These are phyloP conservation scores for Troides aeacus DNA, from an alignment of 2,888 invertebrate species.

Conservation along the genomic window DNA sequence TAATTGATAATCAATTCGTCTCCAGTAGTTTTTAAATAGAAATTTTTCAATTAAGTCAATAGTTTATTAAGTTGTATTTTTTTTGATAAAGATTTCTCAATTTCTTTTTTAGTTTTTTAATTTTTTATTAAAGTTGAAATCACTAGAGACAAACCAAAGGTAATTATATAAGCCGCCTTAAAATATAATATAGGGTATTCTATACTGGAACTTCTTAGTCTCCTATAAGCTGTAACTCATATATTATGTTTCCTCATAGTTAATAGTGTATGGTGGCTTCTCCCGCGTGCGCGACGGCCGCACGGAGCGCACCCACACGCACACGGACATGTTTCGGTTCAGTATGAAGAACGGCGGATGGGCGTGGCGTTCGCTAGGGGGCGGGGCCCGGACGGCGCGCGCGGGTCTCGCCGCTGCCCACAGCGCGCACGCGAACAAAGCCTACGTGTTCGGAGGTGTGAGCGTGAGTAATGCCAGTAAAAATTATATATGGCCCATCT, in stretches of 20 bases:
- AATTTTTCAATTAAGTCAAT: too few relatives aligned
- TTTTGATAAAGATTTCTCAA: too few relatives aligned
- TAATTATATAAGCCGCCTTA: too few relatives aligned
- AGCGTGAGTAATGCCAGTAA: conserved; percentile 47
- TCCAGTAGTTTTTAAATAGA: too few relatives aligned
- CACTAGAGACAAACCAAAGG: too few relatives aligned
- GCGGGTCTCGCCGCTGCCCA: conserved; percentile 84
- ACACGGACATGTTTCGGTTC: conserved; percentile 69
- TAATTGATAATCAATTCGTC: neutral
- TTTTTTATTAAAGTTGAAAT: too few relatives aligned
- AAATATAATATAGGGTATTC: too few relatives aligned
- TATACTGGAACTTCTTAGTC: too few relatives aligned
- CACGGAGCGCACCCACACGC: conserved; percentile 61
- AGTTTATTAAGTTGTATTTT: too few relatives aligned
- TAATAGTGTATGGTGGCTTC: conserved; percentile 72
- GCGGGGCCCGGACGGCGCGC: conserved; percentile 79
- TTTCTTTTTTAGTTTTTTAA: too few relatives aligned
- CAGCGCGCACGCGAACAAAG: conserved; percentile 81
- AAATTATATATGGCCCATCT: too few relatives aligned
- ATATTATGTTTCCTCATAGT: conserved; percentile 39
- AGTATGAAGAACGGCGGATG: conserved; percentile 71
- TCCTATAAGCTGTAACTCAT: too few relatives aligned
- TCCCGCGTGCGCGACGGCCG: conserved; percentile 66
- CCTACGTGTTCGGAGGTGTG: conserved; percentile 93
- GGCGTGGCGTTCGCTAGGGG: conserved; percentile 48